These are phyloP conservation scores for Hesperia comma DNA, from an alignment of 2,888 invertebrate genomes.

Conservation along the genomic window DNA sequence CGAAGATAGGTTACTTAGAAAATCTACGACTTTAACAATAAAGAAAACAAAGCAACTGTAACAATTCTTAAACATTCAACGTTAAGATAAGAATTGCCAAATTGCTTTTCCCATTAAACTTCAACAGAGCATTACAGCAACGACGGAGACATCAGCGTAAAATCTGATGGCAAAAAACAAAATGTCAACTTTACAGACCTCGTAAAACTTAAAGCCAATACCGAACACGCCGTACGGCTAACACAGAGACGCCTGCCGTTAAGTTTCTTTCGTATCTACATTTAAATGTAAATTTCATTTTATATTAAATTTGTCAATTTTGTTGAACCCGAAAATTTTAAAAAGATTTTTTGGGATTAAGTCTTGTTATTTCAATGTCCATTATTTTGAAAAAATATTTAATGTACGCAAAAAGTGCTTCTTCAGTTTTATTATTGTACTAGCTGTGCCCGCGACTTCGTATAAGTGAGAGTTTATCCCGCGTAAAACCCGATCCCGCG, in stretches of 20 bases:
- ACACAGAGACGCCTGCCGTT: constrained; percentile 24
- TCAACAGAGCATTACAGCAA: constrained; percentile 36
- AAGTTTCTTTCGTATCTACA: constrained; percentile 2
- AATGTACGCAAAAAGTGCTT: too few relatives aligned
- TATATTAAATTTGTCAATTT: too few relatives aligned
- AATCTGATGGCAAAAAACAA: constrained; percentile 40
- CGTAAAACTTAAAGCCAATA: constrained; percentile 42
- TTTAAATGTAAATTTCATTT: too few relatives aligned
- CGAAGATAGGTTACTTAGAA: too few relatives aligned
- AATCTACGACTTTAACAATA: not conserved
- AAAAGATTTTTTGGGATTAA: too few relatives aligned
- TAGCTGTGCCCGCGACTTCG: too few relatives aligned
- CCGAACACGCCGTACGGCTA: constrained; percentile 39
- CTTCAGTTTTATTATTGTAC: too few relatives aligned
- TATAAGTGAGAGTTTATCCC: too few relatives aligned
- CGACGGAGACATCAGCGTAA: constrained; percentile 35
- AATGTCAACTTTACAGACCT: constrained; percentile 39
- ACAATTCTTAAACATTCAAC: constrained; percentile 5
- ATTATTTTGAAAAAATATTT: too few relatives aligned
- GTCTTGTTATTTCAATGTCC: too few relatives aligned
- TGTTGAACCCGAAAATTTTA: too few relatives aligned
- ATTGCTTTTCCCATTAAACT: constrained; percentile 39
- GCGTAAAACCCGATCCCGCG: too few relatives aligned
- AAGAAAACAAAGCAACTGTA: not conserved
- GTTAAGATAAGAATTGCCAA: constrained; percentile 36